Conservation (phyloP, 1,140 invertebrate species). For the Theocolax elegans region DNA sequence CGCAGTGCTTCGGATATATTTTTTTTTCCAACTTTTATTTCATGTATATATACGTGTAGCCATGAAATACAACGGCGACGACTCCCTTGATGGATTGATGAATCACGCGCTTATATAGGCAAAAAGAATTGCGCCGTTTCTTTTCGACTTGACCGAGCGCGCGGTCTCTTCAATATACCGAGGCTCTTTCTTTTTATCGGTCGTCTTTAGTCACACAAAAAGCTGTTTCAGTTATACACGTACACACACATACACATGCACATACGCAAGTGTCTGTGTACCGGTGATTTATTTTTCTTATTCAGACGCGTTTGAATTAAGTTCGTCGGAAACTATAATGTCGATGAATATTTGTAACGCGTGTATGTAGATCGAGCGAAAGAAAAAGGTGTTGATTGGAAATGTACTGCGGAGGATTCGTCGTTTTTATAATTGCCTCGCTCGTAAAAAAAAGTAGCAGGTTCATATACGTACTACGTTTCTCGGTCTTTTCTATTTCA, state of each 20-base stretch:
- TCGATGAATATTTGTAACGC: background rate
- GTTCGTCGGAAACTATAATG: slow-evolving; percentile 14
- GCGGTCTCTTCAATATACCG: background rate
- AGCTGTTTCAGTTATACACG: too few relatives aligned
- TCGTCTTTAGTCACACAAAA: background rate
- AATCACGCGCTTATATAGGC: slow-evolving; percentile 9
- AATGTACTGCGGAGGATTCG: too few relatives aligned
- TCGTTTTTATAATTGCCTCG: too few relatives aligned
- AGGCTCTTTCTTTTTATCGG: background rate
- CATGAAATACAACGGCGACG: background rate
- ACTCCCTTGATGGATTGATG: slow-evolving; percentile 5
- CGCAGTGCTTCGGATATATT: background rate
- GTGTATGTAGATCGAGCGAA: slow-evolving; percentile 2
- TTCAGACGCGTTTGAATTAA: too few relatives aligned
- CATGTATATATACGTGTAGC: background rate
- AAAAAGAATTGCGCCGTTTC: slow-evolving; percentile 28
- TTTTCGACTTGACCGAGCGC: background rate
- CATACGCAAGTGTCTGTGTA: background rate
- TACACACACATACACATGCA: too few relatives aligned
- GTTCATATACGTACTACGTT: too few relatives aligned
- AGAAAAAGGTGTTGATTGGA: slow-evolving; percentile 24
- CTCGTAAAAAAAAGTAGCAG: too few relatives aligned
- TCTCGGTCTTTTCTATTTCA: too few relatives aligned
- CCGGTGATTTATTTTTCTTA: too few relatives aligned
- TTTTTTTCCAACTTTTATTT: background rate